Base-by-base conservation (phyloP, 1,140 invertebrate species). In the Mya arenaria region DNA sequence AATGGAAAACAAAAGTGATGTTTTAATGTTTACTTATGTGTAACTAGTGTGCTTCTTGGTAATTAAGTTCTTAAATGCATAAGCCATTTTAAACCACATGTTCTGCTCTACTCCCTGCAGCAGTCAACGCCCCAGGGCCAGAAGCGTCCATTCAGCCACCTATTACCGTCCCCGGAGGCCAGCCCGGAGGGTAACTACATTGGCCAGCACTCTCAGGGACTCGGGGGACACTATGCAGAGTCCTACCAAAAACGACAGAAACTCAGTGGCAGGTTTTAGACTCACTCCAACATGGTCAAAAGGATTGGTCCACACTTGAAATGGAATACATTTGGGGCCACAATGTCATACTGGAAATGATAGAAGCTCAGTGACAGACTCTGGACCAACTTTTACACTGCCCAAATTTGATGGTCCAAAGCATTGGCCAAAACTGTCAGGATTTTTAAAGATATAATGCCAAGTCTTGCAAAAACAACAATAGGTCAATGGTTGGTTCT, bases 171-270 rank as follows among this genome's bases (percentile, higher is more conserved):
- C 5, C 94, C 94, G 15, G 94, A 94, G 84, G 91, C 92, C 6
- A 94, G 92, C 84, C 94, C 94, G 5, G 94, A 94, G 85, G 88
- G 88, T 37, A 92, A 92, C 1, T 94, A 94, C 78, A 92, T 94
- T 66, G 94, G 94, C n/a, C 94, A 94, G 79, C 94, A 94, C 89
- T 94, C 94, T 19, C 94, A 94, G 86, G 94, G 94, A 1, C 87
- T 95, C 5, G 94, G 94, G 4, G 94, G 93, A 28, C 94, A 95
- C 84, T 95, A 95, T 88, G 93, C 94, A 10, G 94, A 94, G 80
- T 94, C 93, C 0, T 94, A 94, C 82, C 72, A 68, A 65, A 89
- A 89, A 79, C 44, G 87, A 65, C 83, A 81, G 52, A 82, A 79
- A 77, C 56, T 85, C 41, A 56, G 52, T 32, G 66, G 77, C 56